These are phyloP conservation scores for Tenodera sinensis DNA, from an alignment of 2,888 invertebrate species.

Conservation along the genomic window DNA sequence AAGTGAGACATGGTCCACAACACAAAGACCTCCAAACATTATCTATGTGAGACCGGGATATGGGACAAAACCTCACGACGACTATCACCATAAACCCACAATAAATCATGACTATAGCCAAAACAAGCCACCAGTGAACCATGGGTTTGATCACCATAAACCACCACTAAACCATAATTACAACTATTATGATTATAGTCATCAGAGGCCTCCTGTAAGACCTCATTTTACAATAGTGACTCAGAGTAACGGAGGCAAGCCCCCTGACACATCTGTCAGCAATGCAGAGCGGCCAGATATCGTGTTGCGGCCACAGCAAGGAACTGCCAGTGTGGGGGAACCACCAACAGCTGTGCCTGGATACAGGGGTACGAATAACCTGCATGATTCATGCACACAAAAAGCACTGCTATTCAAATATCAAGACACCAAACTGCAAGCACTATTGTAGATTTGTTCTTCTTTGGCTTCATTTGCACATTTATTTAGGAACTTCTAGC, in stretches of 20 bases:
- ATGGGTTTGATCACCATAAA: neutral
- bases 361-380: neutral
- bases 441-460: neutral
- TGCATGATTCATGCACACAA: neutral
- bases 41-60: slow-evolving; percentile 43
- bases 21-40: slow-evolving; percentile 39
- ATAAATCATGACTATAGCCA: neutral
- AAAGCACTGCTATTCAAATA: neutral
- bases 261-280: neutral
- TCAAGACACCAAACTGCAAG: too few species aligned
- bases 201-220: neutral
- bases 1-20: slow-evolving; percentile 4
- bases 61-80: neutral
- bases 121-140: neutral
- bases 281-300: neutral
- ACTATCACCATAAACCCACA: neutral
- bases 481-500: neutral
- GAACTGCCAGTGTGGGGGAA: neutral
- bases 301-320: slow-evolving; percentile 3
- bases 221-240: neutral
- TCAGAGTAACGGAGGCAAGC: neutral
- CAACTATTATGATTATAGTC: slow-evolving; percentile 33
- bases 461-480: neutral
- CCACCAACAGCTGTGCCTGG: neutral
- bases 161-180: slow-evolving; percentile 35